phyloP scores from a whole-genome alignment of 2,113 vertebrate genomes.

The Zootoca vivipara region DNA sequence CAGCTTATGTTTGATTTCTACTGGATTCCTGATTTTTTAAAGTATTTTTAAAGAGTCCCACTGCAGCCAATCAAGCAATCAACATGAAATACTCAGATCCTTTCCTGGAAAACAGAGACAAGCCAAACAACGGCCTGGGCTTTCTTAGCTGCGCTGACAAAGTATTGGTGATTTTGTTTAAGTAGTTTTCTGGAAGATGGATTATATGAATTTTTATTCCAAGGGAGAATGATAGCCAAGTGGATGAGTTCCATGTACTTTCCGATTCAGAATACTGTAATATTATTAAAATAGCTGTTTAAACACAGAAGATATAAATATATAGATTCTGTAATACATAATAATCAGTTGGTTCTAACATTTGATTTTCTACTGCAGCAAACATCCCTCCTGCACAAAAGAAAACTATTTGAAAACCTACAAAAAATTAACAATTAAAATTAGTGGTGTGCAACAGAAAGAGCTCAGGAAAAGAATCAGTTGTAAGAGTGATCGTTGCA shows the following conservation, averaged over 20 bases:
- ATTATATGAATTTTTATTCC: conserved; percentile 77
- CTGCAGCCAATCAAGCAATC: conserved; percentile 88
- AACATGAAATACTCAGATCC: conserved; percentile 85
- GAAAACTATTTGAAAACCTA: background rate
- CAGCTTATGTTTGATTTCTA: conserved; percentile 81
- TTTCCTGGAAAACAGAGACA: conserved; percentile 76
- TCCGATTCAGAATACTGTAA: conserved; percentile 49
- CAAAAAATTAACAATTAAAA: background rate
- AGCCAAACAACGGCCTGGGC: conserved; percentile 73
- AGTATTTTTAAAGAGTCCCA: conserved; percentile 87
- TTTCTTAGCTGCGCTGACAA: conserved; percentile 67
- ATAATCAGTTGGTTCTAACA: conserved; percentile 32
- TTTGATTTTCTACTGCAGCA: conserved; percentile 48
- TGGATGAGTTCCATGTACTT: conserved; percentile 58
- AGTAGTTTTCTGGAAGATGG: conserved; percentile 75
- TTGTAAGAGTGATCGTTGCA: background rate
- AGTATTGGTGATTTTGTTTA: conserved; percentile 73
- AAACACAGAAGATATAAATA: conserved; percentile 53
- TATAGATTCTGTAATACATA: conserved; percentile 44
- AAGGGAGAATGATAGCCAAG: conserved; percentile 72
- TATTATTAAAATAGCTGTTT: conserved; percentile 46
- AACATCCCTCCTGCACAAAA: background rate
- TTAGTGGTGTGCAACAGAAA: background rate
- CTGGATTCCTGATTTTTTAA: conserved; percentile 82
- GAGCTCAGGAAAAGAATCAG: background rate